These are phyloP conservation scores for Hyalella azteca DNA, from an alignment of 2,888 invertebrate genomes.

Conservation along the genomic window DNA sequence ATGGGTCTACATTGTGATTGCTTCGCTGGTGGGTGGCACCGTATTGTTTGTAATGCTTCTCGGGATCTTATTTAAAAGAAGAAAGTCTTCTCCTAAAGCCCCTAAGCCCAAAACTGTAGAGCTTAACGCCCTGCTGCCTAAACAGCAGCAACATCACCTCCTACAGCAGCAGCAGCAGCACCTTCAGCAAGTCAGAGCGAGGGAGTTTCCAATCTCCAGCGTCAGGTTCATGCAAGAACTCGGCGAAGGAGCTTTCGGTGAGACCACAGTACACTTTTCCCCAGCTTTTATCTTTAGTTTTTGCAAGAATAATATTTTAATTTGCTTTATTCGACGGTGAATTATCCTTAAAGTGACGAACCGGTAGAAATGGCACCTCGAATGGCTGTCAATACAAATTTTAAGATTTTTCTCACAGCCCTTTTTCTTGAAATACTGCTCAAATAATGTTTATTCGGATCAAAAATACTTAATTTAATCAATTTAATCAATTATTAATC, in stretches of 20 bases:
- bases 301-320: no score
- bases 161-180: constrained; percentile 60
- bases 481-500: no score
- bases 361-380: no score
- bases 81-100: constrained; percentile 49
- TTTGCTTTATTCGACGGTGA: no score
- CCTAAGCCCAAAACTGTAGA: constrained; percentile 70
- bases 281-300: no score
- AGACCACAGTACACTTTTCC: no score
- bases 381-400: no score
- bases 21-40: constrained; percentile 57
- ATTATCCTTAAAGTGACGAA: no score
- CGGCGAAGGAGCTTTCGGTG: constrained; percentile 95
- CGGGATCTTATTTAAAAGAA: constrained; percentile 51
- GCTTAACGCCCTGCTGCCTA: constrained; percentile 75
- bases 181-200: constrained; percentile 67
- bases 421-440: no score
- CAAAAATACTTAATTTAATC: no score
- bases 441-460: no score
- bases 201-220: constrained; percentile 84
- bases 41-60: constrained; percentile 49
- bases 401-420: no score
- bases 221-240: constrained; percentile 87
- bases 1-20: constrained; percentile 79
- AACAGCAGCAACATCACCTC: constrained; percentile 65